Evolutionary conservation across 2,797 vertebrate species (phyloP), one percentile per base, ranked within the genome.

Genomic region (Knipowitschia caucasica): DNA sequence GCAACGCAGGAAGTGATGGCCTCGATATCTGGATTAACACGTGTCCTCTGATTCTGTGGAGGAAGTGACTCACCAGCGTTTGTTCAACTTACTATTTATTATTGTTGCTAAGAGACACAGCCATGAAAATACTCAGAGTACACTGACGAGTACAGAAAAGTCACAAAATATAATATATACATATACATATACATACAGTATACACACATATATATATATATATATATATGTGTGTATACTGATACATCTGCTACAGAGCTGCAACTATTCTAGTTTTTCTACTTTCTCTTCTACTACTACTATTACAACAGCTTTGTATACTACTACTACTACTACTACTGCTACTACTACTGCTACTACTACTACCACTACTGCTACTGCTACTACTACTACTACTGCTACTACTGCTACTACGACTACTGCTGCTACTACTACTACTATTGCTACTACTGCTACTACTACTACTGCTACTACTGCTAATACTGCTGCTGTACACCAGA

Each of bases 1-100:
- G 83, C 81, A 78, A 85, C 36, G 21, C 18, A 49, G 46, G 46
- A 33, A 49, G 46, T 23, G 18, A 3, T n/a, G 46, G 18, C 46
- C 46, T 49, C 18, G 26, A 49, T 49, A 49, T 60, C 59, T 23
- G 47, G 63, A 59, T 17, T 31, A 1, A 26, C 39, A 39, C 4
- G 20, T 39, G 36, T 21, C 17, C 36, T 20, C 5, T 39, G 5
- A 1, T 12, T 21, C 15, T 34, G 11, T 34, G 31, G 15, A 18
- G 8, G 7, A 38, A 38, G 17, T 38, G 15, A 38, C n/a, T n/a
- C n/a, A n/a, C n/a, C n/a, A n/a, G n/a, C n/a, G n/a, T n/a, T n/a
- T n/a, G n/a, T n/a, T n/a, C n/a, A n/a, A n/a, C n/a, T n/a, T n/a
- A 20, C 17, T 10, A n/a, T 2, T n/a, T 8, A 38, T 18, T 1